phyloP scores from a whole-genome alignment of 2,888 invertebrate genomes.

The Drosophila maculinotata region DNA sequence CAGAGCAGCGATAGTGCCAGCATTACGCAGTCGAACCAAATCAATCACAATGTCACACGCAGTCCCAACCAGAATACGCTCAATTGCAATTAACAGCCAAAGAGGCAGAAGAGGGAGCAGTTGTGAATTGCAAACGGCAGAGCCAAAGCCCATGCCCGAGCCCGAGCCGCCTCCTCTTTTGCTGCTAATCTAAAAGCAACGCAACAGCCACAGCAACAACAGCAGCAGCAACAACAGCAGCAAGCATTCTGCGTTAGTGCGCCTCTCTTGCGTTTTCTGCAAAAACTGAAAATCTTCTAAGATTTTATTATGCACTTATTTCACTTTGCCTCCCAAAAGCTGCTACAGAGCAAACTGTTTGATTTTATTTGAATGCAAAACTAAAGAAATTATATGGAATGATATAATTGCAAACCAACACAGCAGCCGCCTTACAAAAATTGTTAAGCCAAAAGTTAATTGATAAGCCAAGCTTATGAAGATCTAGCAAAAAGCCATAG shows the following conservation, averaged over 20 bases:
- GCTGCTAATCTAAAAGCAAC: conserved; percentile 74
- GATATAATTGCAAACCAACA: conserved; percentile 19
- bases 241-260: conserved; percentile 68
- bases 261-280: conserved; percentile 64
- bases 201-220: conserved; percentile 42
- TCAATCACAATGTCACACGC: conserved; percentile 72
- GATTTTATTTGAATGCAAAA: conserved; percentile 16
- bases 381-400: conserved; percentile 11
- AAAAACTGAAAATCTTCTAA: conserved; percentile 76
- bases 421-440: conserved; percentile 69
- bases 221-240: conserved; percentile 24
- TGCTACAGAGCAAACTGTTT: conserved; percentile 29
- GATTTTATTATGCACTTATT: conserved; percentile 30
- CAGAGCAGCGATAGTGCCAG: conserved; percentile 68
- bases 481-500: conserved; percentile 63
- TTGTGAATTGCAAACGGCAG: conserved; percentile 74
- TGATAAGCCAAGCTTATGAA: conserved; percentile 78
- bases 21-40: conserved; percentile 73
- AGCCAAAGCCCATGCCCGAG: conserved; percentile 28
- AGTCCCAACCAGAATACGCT: conserved; percentile 73
- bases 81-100: conserved; percentile 83
- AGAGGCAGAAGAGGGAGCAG: conserved; percentile 84
- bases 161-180: conserved; percentile 74
- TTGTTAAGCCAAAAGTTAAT: conserved; percentile 77
- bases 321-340: conserved; percentile 51